Evolutionary conservation across 2,888 invertebrate genomes (phyloP).

Genomic region (Zygaena filipendulae): DNA sequence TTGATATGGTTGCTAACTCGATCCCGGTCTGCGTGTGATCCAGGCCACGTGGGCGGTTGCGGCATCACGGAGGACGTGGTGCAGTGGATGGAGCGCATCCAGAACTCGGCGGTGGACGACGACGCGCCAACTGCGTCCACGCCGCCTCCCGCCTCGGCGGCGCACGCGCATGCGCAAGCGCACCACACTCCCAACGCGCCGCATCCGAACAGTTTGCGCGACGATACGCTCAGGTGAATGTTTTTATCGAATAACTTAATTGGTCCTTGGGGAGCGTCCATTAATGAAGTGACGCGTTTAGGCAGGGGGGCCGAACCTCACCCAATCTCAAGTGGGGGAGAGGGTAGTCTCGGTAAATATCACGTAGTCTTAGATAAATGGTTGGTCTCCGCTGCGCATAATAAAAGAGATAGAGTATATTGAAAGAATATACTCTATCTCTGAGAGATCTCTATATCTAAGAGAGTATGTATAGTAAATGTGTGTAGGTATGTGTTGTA

Average conservation of each 20-base stretch:
- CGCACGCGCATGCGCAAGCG: conserved; percentile 21
- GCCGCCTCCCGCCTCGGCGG: conserved; percentile 26
- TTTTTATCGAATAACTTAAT: too few species aligned
- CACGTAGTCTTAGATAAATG: too few species aligned
- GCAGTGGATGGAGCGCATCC: conserved; percentile 93
- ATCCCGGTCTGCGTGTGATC: too few species aligned
- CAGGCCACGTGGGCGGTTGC: conserved; percentile 88
- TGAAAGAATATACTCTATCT: too few species aligned
- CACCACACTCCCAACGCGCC: conserved; percentile 30
- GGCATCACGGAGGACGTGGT: conserved; percentile 88
- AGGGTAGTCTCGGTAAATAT: too few species aligned
- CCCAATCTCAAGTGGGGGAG: too few species aligned
- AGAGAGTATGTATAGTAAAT: too few species aligned
- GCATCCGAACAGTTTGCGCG: conserved; percentile 55
- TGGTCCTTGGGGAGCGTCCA: background rate
- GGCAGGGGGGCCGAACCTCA: background rate
- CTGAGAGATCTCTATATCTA: too few species aligned
- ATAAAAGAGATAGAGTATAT: too few species aligned
- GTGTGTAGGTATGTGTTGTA: too few species aligned
- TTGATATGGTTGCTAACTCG: too few species aligned
- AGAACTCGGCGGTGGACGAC: conserved; percentile 78
- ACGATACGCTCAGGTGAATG: conserved; percentile 47
- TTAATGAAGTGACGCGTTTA: background rate
- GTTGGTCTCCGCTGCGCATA: too few species aligned
- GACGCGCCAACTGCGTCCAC: conserved; percentile 41